Evolutionary conservation across 2,888 invertebrate species (phyloP).

Genomic region (Sphinx pinastri): DNA sequence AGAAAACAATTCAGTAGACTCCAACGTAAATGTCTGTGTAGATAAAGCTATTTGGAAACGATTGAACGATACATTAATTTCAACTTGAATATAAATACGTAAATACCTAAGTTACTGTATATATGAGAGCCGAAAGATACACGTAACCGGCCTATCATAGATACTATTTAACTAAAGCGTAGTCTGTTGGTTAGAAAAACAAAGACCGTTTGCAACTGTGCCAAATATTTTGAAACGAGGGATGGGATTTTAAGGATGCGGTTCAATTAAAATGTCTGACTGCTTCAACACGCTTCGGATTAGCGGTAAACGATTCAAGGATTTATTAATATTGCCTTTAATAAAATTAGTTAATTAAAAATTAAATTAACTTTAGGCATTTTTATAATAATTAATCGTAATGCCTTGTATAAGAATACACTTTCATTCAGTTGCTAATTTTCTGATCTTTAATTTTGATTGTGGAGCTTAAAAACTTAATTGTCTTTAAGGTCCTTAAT

Average conservation of each 20-base stretch:
- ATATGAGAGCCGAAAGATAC: background rate
- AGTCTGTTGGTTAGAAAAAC: background rate
- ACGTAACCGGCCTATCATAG: background rate
- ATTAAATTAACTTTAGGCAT: no score
- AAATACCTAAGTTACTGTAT: background rate
- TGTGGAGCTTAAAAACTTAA: no score
- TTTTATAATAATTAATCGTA: no score
- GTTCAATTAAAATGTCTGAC: conserved; percentile 3
- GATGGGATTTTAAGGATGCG: background rate
- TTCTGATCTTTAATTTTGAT: no score
- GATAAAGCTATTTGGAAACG: conserved; percentile 39
- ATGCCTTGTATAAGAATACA: no score
- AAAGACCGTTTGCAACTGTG: background rate
- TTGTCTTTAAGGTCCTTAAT: no score
- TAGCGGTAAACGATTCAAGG: background rate
- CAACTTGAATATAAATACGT: background rate
- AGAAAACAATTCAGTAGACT: conserved; percentile 55
- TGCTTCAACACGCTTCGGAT: background rate
- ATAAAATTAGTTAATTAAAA: no score
- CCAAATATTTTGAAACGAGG: conserved; percentile 5
- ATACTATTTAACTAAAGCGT: background rate
- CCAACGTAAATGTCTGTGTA: conserved; percentile 46
- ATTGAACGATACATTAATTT: background rate
- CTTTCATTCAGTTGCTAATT: no score
- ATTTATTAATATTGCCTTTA: background rate